These are phyloP conservation scores for Brachionus manjavacas DNA, from an alignment of 1,140 invertebrate species.

Conservation along the genomic window DNA sequence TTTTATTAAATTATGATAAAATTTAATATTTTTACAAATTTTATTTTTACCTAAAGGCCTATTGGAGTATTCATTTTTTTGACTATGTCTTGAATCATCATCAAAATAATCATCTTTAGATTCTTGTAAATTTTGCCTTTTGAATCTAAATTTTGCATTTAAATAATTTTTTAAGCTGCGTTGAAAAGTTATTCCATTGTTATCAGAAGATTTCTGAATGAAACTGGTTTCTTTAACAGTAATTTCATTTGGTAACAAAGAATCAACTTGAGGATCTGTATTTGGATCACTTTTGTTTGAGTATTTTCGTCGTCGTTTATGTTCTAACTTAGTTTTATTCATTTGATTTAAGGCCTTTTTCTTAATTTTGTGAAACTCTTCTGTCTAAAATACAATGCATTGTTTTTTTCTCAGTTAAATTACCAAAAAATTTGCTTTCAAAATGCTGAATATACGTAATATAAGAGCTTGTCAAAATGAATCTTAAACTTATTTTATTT, in stretches of 20 bases:
- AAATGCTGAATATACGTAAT: not conserved
- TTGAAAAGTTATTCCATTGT: not conserved
- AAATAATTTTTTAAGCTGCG: not conserved
- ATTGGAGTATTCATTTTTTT: not conserved
- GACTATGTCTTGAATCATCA: not conserved
- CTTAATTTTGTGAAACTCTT: not conserved
- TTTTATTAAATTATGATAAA: not conserved
- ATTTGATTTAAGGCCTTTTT: not conserved
- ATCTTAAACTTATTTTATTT: not conserved
- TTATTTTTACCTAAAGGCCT: not conserved
- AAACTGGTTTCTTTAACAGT: not conserved
- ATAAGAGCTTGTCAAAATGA: conserved; percentile 6
- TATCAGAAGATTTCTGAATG: not conserved
- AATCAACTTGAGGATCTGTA: not conserved
- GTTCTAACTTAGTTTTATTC: not conserved
- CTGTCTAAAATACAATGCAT: not conserved
- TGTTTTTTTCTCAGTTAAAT: not conserved
- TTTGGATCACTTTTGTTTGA: not conserved
- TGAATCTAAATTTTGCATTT: not conserved
- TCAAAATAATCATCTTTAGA: not conserved
- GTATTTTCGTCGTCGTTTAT: not conserved
- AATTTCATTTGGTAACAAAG: not conserved
- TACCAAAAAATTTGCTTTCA: not conserved
- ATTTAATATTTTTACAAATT: not conserved
- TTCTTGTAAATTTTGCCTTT: not conserved